Evolutionary conservation across 1,140 invertebrate species (phyloP).

Genomic region (Dysdera silvatica): DNA sequence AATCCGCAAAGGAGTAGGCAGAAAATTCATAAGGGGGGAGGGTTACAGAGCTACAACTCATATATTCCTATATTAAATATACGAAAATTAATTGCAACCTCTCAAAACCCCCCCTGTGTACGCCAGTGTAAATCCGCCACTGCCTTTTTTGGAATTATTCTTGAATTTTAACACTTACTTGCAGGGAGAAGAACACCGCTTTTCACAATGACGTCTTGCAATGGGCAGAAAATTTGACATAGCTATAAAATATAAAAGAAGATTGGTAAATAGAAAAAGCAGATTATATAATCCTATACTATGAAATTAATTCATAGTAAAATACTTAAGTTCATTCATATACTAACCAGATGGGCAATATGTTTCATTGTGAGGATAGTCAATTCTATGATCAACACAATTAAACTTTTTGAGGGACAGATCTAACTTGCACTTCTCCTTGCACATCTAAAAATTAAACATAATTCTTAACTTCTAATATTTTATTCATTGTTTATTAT

Average conservation of each 20-base stretch:
- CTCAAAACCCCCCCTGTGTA: too few relatives aligned
- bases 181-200: slow-evolving; percentile 12
- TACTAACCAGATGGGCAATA: slow-evolving; percentile 3
- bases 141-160: too few relatives aligned
- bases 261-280: background rate
- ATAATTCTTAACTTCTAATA: too few relatives aligned
- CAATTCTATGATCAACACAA: slow-evolving; percentile 8
- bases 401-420: background rate
- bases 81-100: too few relatives aligned
- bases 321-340: background rate
- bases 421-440: slow-evolving; percentile 21
- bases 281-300: background rate
- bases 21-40: too few relatives aligned
- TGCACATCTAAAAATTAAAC: slow-evolving; percentile 13
- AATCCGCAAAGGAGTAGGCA: too few relatives aligned
- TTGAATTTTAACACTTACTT: slow-evolving; percentile 18
- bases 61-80: too few relatives aligned
- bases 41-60: too few relatives aligned
- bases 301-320: background rate
- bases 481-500: too few relatives aligned
- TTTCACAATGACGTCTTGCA: background rate
- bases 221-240: slow-evolving; percentile 2
- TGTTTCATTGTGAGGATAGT: slow-evolving; percentile 20
- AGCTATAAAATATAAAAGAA: slow-evolving; percentile 1
- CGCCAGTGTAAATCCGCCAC: too few relatives aligned